Conservation (phyloP, 2,888 invertebrate genomes). For the Limnephilus rhombicus region DNA sequence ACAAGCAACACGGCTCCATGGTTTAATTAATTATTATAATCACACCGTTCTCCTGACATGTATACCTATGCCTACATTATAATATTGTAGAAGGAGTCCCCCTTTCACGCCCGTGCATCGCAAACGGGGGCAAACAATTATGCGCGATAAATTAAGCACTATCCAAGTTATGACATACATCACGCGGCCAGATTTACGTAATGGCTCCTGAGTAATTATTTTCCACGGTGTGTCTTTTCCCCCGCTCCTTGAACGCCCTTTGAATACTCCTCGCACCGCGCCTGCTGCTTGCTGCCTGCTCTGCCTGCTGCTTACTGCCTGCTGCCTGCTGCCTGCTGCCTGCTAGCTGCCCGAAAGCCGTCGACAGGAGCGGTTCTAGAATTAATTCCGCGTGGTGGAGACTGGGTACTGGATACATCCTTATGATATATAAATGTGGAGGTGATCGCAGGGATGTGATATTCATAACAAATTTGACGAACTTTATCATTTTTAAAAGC, state of each 20-base stretch:
- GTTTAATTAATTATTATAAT: not conserved
- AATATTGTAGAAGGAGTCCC: not conserved
- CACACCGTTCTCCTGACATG: not conserved
- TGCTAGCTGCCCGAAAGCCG: not conserved
- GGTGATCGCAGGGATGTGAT: not conserved
- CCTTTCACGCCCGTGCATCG: conserved; percentile 13
- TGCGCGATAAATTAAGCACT: conserved; percentile 24
- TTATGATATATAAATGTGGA: not conserved
- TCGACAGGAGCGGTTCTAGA: not conserved
- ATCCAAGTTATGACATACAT: conserved; percentile 38
- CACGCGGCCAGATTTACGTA: conserved; percentile 38
- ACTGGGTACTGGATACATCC: not conserved
- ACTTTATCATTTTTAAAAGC: no score
- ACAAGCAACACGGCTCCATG: not conserved
- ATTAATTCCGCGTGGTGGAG: conserved; percentile 3
- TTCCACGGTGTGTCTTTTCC: not conserved
- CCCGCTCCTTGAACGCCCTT: not conserved
- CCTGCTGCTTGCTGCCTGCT: not conserved
- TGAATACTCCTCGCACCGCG: not conserved
- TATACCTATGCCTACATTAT: not conserved
- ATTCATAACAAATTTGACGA: no score
- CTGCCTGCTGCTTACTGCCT: no score
- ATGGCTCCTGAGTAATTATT: conserved; percentile 25
- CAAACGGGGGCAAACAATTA: conserved; percentile 7
- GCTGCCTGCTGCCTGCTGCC: not conserved